Evolutionary conservation across 2,797 vertebrate genomes (phyloP), one percentile per base, ranked within the genome.

Genomic region (Cyclopterus lumpus): DNA sequence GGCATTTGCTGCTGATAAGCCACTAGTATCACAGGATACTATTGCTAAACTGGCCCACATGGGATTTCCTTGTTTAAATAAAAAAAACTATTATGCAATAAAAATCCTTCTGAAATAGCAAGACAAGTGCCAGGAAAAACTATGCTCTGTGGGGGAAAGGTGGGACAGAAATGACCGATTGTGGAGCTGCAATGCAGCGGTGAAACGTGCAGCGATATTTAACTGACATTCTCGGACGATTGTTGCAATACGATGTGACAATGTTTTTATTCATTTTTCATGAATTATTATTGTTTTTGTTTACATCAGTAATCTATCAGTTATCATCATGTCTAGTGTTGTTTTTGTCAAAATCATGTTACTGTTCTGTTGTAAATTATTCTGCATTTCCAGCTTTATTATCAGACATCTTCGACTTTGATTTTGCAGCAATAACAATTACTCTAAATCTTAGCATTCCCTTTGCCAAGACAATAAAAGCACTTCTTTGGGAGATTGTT

Each of bases 1-100:
- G 53, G 51, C 38, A 74, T 73, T 59, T 81, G 58, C 55, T 54
- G 64, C 71, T 71, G 67, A 80, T 74, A 72, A 74, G 44, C 4
- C 55, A 16, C 32, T 24, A 58, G 32, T 75, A 36, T 72, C 38
- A 26, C 14, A 62, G 22, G 32, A 49, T 26, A 15, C 15, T 51
- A 12, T 24, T 46, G 53, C 65, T 40, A 32, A 79, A 73, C 20
- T 14, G 49, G 66, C 3, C 58, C 57, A 6, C 0, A 14, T 20
- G 71, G 46, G 22, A 80, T 53, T 53, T 78, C 22, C 30, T 26
- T 46, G 58, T 71, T 82, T 70, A 7, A 24, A 78, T 42, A 18
- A 71, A 71, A 61, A 74, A 66, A 30, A 75, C 28, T 28, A 77
- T 79, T 38, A 63, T 30, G 36, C 28, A 77, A 68, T 26, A 44